Evolutionary conservation across 1,140 invertebrate species (phyloP).

Genomic region (Apolygus lucorum): DNA sequence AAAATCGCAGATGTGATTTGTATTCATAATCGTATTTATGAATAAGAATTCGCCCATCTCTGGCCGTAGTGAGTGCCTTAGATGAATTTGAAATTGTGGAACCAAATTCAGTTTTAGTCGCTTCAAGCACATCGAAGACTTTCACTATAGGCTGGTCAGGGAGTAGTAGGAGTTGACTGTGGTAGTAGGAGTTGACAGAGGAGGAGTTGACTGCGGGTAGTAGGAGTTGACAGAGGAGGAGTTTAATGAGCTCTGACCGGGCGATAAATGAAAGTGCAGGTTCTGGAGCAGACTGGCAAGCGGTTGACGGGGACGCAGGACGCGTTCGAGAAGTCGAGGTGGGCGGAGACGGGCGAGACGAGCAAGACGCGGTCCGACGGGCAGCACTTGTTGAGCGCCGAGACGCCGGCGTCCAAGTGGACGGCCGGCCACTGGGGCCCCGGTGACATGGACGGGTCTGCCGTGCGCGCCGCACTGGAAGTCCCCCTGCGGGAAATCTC

Average conservation of each 20-base stretch:
- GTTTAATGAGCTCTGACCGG: constrained; percentile 3
- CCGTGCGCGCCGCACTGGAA: too few relatives aligned
- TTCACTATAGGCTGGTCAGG: too few relatives aligned
- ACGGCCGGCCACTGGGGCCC: not conserved
- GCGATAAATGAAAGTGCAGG: not conserved
- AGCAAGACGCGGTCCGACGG: not conserved
- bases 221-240: not conserved
- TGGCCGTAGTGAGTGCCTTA: too few relatives aligned
- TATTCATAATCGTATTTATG: too few relatives aligned
- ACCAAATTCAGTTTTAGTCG: not conserved
- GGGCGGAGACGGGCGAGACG: not conserved
- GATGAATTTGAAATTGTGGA: not conserved
- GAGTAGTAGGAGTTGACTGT: too few relatives aligned
- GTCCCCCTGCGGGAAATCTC: too few relatives aligned
- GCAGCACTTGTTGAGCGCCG: not conserved
- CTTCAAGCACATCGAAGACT: not conserved
- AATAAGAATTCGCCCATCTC: too few relatives aligned
- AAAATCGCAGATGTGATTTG: too few relatives aligned
- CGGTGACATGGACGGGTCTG: too few relatives aligned
- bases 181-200: not conserved
- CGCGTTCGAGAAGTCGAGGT: not conserved
- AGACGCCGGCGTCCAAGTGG: not conserved
- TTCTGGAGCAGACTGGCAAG: not conserved
- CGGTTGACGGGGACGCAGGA: not conserved
- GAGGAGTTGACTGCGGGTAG: not conserved